phyloP scores from a whole-genome alignment of 2,113 vertebrate species.

The Anser brachyrhynchus region DNA sequence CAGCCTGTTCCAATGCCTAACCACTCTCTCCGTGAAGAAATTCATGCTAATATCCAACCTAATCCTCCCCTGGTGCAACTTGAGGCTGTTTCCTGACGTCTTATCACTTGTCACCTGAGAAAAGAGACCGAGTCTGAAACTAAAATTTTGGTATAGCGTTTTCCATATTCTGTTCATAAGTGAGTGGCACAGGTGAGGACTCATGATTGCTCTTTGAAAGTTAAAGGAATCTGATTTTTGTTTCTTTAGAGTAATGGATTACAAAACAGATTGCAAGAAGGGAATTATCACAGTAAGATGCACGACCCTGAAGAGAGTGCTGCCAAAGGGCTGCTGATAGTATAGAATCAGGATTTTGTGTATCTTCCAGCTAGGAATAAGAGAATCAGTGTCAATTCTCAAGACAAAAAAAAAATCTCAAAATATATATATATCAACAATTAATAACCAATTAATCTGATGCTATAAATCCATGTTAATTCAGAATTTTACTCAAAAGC shows the following conservation, averaged over 20 bases:
- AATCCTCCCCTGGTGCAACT: not conserved
- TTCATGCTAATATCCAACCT: not conserved
- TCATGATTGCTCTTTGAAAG: not conserved
- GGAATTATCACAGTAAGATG: not conserved
- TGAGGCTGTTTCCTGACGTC: not conserved
- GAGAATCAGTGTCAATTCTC: not conserved
- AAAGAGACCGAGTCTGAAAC: not conserved
- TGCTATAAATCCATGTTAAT: not conserved
- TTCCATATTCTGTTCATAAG: not conserved
- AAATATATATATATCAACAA: not conserved
- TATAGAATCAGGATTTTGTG: not conserved
- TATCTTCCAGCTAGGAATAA: not conserved
- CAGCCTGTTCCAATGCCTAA: not conserved
- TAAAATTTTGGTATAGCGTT: not conserved
- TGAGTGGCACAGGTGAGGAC: not conserved
- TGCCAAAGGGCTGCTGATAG: not conserved
- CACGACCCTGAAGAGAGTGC: not conserved
- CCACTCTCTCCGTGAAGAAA: not conserved
- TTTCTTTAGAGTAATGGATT: not conserved
- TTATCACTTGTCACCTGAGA: not conserved
- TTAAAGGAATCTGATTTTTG: not conserved
- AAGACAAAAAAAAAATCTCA: not conserved
- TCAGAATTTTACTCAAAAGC: constrained; percentile 5
- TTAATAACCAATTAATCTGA: not conserved
- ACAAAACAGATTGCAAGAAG: not conserved